Percentiles rank a stretch among this genome's conserved stretches.
Evolutionary conservation across 2,113 vertebrate genomes (phyloP).

Genomic region (Cricetomys ansorgei): DNA sequence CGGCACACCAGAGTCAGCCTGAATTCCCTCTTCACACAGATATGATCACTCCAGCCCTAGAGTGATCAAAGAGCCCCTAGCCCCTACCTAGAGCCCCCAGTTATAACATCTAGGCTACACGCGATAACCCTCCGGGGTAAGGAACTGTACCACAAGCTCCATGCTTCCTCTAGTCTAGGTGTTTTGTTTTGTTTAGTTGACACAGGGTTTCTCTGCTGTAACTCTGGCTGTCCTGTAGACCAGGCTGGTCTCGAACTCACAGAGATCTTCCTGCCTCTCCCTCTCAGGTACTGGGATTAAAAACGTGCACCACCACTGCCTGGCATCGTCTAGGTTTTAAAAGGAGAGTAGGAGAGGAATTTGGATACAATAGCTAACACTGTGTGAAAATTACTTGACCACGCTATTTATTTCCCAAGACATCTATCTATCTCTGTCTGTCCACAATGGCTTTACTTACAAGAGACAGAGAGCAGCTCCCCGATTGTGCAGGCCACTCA

Average conservation of each 20-base stretch:
- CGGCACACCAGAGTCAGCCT: neutral
- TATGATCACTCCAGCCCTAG: fast-evolving
- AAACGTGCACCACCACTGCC: too few species aligned
- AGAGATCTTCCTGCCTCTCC: too few species aligned
- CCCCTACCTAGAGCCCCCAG: fast-evolving
- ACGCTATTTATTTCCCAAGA: neutral
- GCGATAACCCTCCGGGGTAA: neutral
- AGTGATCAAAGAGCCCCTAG: too few species aligned
- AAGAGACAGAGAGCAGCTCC: neutral
- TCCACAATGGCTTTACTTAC: neutral
- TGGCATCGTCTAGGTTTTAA: too few species aligned
- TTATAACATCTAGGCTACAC: neutral
- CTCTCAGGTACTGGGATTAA: too few species aligned
- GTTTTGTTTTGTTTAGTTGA: too few species aligned
- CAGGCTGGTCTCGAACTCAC: too few species aligned
- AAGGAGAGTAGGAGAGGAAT: neutral
- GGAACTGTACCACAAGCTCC: neutral
- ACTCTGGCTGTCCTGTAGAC: too few species aligned
- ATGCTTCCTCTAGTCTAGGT: neutral
- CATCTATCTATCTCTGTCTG: neutral
- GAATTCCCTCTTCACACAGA: neutral
- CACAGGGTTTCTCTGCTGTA: too few species aligned
- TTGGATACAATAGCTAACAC: fast-evolving
- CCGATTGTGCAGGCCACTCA: neutral
- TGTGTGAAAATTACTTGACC: neutral